Percentiles rank a stretch among this genome's conserved stretches.
These are phyloP conservation scores for Phocoena phocoena DNA, from an alignment of 2,113 vertebrate genomes.

Conservation along the genomic window DNA sequence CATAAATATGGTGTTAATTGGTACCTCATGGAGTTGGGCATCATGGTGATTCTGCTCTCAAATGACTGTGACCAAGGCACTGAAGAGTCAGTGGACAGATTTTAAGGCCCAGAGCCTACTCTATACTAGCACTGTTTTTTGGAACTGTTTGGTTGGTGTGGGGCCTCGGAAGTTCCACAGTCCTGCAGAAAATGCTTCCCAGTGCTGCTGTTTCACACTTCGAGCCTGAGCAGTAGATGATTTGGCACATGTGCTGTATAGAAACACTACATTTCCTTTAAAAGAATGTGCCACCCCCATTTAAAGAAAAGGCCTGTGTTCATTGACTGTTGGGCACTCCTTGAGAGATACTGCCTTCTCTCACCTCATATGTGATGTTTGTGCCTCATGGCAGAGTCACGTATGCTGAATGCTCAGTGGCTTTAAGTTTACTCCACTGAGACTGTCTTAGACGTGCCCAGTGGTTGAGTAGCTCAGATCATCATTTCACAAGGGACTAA, in stretches of 20 bases:
- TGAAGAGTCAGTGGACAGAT: background rate
- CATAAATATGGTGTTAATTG: background rate
- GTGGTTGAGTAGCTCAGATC: background rate
- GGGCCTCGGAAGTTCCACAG: background rate
- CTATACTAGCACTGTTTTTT: background rate
- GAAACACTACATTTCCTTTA: background rate
- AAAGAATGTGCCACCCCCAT: background rate
- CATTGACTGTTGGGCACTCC: background rate
- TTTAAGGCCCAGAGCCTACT: background rate
- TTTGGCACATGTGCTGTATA: background rate
- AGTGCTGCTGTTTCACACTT: background rate
- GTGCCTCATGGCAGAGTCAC: background rate
- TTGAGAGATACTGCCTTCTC: background rate
- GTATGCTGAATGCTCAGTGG: background rate
- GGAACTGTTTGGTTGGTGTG: background rate
- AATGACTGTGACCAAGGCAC: background rate
- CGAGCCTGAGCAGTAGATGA: background rate
- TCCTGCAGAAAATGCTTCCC: background rate
- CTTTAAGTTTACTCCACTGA: background rate
- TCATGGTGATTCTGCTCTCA: background rate
- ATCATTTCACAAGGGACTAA: background rate
- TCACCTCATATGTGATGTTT: background rate
- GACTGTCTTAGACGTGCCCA: background rate
- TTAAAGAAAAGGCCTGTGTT: background rate
- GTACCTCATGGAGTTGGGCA: background rate